phyloP scores from a whole-genome alignment of 2,888 invertebrate species.

The Teinopalpus imperialis region DNA sequence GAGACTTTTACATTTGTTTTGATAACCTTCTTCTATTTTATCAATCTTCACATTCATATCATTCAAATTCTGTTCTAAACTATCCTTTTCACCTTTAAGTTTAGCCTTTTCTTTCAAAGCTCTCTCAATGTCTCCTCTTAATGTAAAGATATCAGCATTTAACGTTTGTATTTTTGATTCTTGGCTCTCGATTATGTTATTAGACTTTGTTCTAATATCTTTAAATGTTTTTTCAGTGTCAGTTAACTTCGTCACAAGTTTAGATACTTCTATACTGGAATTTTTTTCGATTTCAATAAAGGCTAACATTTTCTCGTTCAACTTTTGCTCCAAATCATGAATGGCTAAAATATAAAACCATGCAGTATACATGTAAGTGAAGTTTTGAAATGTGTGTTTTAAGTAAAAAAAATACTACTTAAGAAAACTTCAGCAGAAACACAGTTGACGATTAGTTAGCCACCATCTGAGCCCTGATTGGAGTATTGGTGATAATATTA shows the following conservation, averaged over 20 bases:
- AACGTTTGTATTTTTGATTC: constrained; percentile 39
- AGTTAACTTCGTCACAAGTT: constrained; percentile 41
- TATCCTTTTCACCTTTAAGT: constrained; percentile 38
- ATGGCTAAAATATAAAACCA: constrained; percentile 38
- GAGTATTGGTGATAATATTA: no score
- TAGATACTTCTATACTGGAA: constrained; percentile 41
- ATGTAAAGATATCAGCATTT: constrained; percentile 37
- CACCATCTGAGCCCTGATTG: no score
- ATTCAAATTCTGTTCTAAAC: constrained; percentile 36
- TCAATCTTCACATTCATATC: constrained; percentile 38
- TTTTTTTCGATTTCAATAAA: constrained; percentile 40
- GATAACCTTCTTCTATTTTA: constrained; percentile 44
- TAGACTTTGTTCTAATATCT: constrained; percentile 36
- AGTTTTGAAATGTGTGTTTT: no score
- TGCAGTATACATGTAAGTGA: no score
- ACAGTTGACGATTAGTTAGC: no score
- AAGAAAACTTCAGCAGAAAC: no score
- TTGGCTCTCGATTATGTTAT: constrained; percentile 35
- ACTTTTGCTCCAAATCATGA: constrained; percentile 38
- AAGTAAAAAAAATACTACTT: no score
- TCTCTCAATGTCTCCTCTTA: constrained; percentile 35
- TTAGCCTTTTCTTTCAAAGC: constrained; percentile 32
- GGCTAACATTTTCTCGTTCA: constrained; percentile 41
- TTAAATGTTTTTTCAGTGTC: constrained; percentile 42
- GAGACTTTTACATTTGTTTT: constrained; percentile 38